Conservation (phyloP, 2,888 invertebrate species). For the Odontomyia ornata region DNA sequence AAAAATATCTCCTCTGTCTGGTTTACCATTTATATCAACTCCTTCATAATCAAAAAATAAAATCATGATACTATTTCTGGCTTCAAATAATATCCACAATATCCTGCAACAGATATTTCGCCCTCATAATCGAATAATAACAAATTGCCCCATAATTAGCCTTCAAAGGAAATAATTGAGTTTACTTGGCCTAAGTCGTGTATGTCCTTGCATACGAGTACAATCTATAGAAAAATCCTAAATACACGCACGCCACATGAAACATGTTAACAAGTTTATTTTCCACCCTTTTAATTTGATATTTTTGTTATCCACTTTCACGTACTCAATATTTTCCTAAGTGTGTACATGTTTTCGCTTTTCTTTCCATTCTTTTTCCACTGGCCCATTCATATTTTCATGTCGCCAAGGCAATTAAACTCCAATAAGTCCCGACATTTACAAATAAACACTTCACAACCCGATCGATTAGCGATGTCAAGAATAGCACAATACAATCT, state of each 20-base stretch:
- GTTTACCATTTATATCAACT: neutral
- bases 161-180: slow-evolving; percentile 16
- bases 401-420: slow-evolving; percentile 20
- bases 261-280: slow-evolving; percentile 32
- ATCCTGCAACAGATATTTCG: neutral
- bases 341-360: neutral
- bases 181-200: slow-evolving; percentile 5
- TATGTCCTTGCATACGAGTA: neutral
- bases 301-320: slow-evolving; percentile 28
- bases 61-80: too few relatives aligned
- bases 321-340: neutral
- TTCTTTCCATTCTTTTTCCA: neutral
- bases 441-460: slow-evolving; percentile 36
- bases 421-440: slow-evolving; percentile 17
- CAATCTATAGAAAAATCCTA: neutral
- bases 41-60: too few relatives aligned
- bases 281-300: slow-evolving; percentile 38
- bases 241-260: neutral
- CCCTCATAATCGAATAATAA: neutral
- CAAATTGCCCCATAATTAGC: neutral
- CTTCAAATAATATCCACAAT: too few relatives aligned
- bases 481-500: neutral
- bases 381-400: neutral
- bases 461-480: slow-evolving; percentile 38
- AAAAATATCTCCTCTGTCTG: too few relatives aligned